Base-by-base conservation (phyloP, 2,797 vertebrate species). In the Miichthys miiuy region DNA sequence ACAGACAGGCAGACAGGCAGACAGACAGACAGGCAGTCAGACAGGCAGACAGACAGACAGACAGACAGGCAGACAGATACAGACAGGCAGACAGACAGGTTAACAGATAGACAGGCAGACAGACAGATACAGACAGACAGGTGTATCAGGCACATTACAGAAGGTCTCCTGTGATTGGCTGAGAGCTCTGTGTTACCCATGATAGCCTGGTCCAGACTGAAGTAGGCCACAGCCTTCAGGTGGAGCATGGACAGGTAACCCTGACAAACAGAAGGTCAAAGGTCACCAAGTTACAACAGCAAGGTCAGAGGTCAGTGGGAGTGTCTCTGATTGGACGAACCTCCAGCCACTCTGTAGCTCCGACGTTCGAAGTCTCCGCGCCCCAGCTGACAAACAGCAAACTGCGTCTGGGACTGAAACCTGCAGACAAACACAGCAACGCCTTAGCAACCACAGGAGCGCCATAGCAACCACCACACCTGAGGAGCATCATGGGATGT, bases 381-480 rank as follows among this genome's bases (percentile, higher is more conserved):
- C 97, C 96, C 96, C 96, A 97, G 69, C 96, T 97, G 70, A 95
- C 95, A 11, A 97, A 97, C 2, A 97, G 89, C 73, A 97, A 61
- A 66, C 95, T 42, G 41, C 12, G 10, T 11, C 41, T 42, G 41
- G 30, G 30, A 34, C 30, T 34, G 30, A 34, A 34, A 34, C 30
- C 30, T 34, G 30, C 30, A 34, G 30, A 34, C 30, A 34, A 34
- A 7, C 27, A 27, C 30, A 34, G 30, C 30, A 34, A 34, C 30
- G 30, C 30, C 30, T 34, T 34, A 7, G 30, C 30, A 34, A 34
- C 30, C 30, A 34, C 30, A 34, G 30, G 30, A 34, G 6, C 0
- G 30, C 30, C 30, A 6, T 34, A 34, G 30, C 30, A 34, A 34
- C 30, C 30, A 1, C 30, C 30, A 34, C 30, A 34, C 27, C 27